Conservation (phyloP, 2,888 invertebrate species). For the Meta bourneti region DNA sequence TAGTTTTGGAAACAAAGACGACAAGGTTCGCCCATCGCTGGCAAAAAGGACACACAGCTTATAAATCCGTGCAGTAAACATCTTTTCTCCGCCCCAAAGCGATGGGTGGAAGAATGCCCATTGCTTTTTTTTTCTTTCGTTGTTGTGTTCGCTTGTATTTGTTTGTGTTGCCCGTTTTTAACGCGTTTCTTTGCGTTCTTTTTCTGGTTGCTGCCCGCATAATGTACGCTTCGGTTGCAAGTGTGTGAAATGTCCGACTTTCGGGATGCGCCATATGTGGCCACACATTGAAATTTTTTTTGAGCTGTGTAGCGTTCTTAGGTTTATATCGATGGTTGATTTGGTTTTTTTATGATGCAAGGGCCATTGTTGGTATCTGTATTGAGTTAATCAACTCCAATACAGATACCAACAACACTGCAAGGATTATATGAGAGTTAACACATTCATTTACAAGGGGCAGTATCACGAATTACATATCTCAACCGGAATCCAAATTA, state of each 20-base stretch:
- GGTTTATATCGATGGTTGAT: no score
- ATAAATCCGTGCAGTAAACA: conserved; percentile 27
- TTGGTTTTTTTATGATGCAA: no score
- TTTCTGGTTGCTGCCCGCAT: neutral
- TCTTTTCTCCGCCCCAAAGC: neutral
- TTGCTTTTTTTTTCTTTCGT: neutral
- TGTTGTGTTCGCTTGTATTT: neutral
- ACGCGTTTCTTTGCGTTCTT: neutral
- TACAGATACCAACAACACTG: no score
- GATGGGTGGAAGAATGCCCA: neutral
- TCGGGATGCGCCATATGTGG: neutral
- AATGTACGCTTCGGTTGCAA: neutral
- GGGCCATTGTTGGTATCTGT: no score
- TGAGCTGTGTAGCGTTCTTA: no score
- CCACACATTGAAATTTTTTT: neutral
- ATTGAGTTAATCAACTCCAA: no score
- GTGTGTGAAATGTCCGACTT: neutral
- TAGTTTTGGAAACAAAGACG: conserved; percentile 5
- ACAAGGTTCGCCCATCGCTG: neutral
- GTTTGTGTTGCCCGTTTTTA: neutral
- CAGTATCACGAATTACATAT: no score
- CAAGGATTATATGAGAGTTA: no score
- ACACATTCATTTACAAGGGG: no score
- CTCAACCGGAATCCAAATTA: no score
- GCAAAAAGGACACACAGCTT: neutral